A percentile compares a stretch with the other conserved stretches of the same genome.
Evolutionary conservation across 2,888 invertebrate genomes (phyloP).

Genomic region (Phorcus lineatus): DNA sequence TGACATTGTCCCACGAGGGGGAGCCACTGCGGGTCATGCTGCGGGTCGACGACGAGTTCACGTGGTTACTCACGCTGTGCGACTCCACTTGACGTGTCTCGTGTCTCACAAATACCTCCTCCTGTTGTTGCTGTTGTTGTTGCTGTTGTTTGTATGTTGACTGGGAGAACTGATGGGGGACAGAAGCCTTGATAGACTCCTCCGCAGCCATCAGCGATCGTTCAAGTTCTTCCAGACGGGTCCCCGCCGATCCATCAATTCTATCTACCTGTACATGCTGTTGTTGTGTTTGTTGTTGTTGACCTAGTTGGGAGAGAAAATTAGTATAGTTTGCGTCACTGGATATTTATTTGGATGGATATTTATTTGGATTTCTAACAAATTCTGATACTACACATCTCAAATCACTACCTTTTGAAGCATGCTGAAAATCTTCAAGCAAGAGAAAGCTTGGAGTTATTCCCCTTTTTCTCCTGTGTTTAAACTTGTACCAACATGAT

Average conservation of each 20-base stretch:
- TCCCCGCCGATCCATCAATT: constrained; percentile 10
- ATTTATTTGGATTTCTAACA: no score
- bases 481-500: no score
- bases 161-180: constrained; percentile 42
- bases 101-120: constrained; percentile 28
- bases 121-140: constrained; percentile 29
- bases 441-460: no score
- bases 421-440: no score
- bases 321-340: background rate
- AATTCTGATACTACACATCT: no score
- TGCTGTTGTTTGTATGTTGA: constrained; percentile 37
- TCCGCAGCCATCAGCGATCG: constrained; percentile 61
- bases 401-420: no score
- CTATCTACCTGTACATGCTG: background rate
- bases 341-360: no score
- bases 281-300: background rate
- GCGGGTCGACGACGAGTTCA: background rate
- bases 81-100: constrained; percentile 49
- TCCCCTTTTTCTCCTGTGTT: no score
- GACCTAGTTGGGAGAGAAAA: constrained; percentile 30
- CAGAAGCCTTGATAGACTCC: constrained; percentile 50
- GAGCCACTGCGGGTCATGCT: constrained; percentile 50
- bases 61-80: background rate
- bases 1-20: constrained; percentile 54
- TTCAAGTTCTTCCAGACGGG: constrained; percentile 62